Base-by-base conservation (phyloP, 2,797 vertebrate genomes). In the Lepus oiostolus region DNA sequence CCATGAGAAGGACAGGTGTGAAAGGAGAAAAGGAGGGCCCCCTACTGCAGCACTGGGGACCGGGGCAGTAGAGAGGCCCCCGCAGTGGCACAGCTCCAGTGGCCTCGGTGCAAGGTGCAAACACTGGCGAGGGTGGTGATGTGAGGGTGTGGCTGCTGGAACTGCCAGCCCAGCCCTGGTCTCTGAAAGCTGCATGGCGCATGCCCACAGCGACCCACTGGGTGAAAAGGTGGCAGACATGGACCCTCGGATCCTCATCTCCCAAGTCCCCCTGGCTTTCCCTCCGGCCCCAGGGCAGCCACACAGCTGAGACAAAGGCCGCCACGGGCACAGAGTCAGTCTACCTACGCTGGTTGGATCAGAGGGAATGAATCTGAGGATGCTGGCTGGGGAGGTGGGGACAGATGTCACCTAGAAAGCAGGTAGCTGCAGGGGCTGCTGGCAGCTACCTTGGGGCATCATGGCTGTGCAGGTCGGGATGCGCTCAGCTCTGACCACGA, bases 101-200 rank as follows among this genome's bases (percentile, higher is more conserved):
- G 10, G 72, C 32, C 68, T 35, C 17, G 0, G 5, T 10, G 22
- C 30, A 5, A 63, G 42, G 42, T 47, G 42, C 42, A 47, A 47
- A 62, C 5, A 19, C 32, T 0, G 0, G 2, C 1, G 35, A 17
- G 65, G 12, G 72, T 71, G 28, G 2, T 12, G 0, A 32, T 32
- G 30, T 4, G 17, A 47, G 28, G 17, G 38, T 26, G n/a, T 13
- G 42, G 52, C n/a, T 42, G 52, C 38, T 32, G 38, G 70, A 77
- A 82, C 71, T 70, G 19, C 60, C 70, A 13, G 38, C 38, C 42
- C 5, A 6, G 2, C 32, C n/a, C 42, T 16, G 22, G 22, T 63
- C 14, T 62, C 32, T 62, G 35, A n/a, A 10, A 68, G 82, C 86
- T 50, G 32, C 79, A 60, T 3, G 1, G 6, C 3, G 26, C 58